Evolutionary conservation across 2,888 invertebrate genomes (phyloP), one percentile per base, ranked within the genome.

Genomic region (Tetheella fluctuosa): DNA sequence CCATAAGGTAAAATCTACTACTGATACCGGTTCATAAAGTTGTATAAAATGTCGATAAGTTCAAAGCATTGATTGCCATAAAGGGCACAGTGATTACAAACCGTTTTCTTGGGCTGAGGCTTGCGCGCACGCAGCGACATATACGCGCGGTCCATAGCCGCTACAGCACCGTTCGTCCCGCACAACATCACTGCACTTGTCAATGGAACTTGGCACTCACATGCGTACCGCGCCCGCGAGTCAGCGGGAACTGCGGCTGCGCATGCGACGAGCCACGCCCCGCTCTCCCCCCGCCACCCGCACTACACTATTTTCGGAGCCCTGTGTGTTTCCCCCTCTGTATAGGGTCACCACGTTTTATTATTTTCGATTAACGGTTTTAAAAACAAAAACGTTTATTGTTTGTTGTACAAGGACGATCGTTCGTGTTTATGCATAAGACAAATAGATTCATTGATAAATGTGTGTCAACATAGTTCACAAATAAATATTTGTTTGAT

Each of bases 121-220:
- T 91, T 92, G 75, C 93, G 89, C 69, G 91, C 93, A 61, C 93
- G 90, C 82, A 94, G 75, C 57, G 93, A 93, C 93, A 94, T 93
- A 65, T 93, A 94, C 59, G 93, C 93, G 61, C 93, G 88, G 60
- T 93, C 93, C 93, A 93, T 93, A 23, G 91, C 90, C 42, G 90
- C 90, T 23, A 90, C 89, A 1, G 91, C 90, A 17, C 91, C 89
- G 69, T 84, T 86, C 52, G 90, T 84, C n/a, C 90, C 90, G 66
- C 93, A 90, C 84, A 92, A 79, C 91, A 91, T 91, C 76, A 74
- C 69, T 63, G 59, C 67, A 69, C 63, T 39, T 34, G 55, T 55
- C 25, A 54, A 54, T 58, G 28, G 23, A n/a, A 48, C 39, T 48
- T 52, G 28, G 15, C 7, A 28, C 23, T 17, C 48, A 10, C 48